Conservation (phyloP, 2,888 invertebrate genomes). For the Chrysolina americana region DNA sequence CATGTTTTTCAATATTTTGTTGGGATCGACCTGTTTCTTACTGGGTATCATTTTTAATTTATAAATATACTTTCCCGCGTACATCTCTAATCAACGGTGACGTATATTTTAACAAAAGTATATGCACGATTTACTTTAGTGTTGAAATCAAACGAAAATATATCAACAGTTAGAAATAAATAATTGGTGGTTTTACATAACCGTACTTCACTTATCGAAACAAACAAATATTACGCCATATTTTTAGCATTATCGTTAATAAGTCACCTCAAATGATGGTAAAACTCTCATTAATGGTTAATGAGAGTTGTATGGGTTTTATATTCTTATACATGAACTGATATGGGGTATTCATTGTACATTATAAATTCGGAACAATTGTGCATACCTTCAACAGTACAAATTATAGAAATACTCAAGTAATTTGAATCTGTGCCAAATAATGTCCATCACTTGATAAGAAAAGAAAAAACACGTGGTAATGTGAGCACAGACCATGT, state of each 20-base stretch:
- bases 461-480: no score
- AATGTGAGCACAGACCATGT: no score
- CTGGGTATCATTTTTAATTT: constrained; percentile 31
- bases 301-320: neutral
- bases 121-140: neutral
- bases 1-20: constrained; percentile 47
- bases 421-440: no score
- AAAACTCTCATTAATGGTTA: constrained; percentile 1
- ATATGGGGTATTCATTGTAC: neutral
- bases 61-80: constrained; percentile 33
- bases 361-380: no score
- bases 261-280: neutral
- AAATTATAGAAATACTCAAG: no score
- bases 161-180: neutral
- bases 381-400: no score
- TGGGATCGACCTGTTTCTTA: constrained; percentile 26
- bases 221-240: neutral
- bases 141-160: neutral
- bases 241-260: neutral
- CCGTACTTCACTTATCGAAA: neutral
- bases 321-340: neutral
- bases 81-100: constrained; percentile 30
- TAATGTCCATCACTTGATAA: no score
- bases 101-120: neutral
- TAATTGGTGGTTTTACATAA: neutral